Evolutionary conservation across 2,888 invertebrate genomes (phyloP).

Genomic region (Balanococcus diminutus): DNA sequence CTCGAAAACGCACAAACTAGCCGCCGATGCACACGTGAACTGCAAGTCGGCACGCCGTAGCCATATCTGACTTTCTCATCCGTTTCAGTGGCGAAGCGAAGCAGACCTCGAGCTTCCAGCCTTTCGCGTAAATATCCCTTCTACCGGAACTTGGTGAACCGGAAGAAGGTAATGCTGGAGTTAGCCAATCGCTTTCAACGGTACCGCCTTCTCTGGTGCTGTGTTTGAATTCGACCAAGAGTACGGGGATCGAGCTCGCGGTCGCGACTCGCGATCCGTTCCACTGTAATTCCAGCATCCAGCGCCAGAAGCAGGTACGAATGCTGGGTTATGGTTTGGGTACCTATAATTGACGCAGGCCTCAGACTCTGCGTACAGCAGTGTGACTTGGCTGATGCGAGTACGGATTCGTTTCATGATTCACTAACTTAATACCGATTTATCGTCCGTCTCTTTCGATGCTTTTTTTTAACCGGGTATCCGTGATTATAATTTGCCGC

Average conservation of each 20-base stretch:
- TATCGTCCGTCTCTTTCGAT: neutral
- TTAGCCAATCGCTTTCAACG: constrained; percentile 37
- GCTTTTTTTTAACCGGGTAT: too few species aligned
- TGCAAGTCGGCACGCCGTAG: neutral
- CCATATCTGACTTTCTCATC: constrained; percentile 35
- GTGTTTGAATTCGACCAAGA: neutral
- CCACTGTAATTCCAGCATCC: neutral
- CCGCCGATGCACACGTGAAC: constrained; percentile 3
- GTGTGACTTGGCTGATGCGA: neutral
- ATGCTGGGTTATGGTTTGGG: too few species aligned
- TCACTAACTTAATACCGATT: neutral
- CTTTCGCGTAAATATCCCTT: constrained; percentile 32
- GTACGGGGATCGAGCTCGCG: neutral
- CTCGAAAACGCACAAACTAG: neutral
- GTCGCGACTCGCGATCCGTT: neutral
- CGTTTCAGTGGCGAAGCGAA: neutral
- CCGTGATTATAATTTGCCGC: neutral
- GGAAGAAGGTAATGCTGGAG: constrained; percentile 47
- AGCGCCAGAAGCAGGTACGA: neutral
- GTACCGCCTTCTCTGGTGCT: constrained; percentile 32
- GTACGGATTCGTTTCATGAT: neutral
- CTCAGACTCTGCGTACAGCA: neutral
- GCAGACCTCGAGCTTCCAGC: constrained; percentile 29
- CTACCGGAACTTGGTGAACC: constrained; percentile 31
- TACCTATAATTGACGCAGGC: neutral